A percentile compares a stretch with the other conserved stretches of the same genome.
Conservation (phyloP, 2,113 vertebrate genomes). For the Etheostoma spectabile region DNA sequence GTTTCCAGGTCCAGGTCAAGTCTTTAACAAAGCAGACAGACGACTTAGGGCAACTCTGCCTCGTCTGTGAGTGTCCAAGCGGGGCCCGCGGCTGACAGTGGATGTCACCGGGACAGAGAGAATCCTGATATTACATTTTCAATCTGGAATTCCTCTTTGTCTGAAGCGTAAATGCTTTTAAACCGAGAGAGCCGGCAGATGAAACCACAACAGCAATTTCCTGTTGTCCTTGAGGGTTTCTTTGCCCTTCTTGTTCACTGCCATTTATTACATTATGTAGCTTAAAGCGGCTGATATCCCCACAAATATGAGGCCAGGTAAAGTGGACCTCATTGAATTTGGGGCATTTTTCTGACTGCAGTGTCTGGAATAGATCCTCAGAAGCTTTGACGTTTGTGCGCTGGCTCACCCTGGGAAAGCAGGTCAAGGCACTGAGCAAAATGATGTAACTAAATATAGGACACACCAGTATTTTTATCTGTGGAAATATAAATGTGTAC, state of each 20-base stretch:
- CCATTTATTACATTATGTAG: slow-evolving; percentile 61
- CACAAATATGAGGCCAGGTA: slow-evolving; percentile 37
- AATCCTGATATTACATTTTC: slow-evolving; percentile 70
- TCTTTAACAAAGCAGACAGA: slow-evolving; percentile 55
- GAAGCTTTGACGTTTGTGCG: slow-evolving; percentile 21
- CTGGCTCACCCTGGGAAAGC: slow-evolving; percentile 15
- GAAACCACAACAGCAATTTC: slow-evolving; percentile 77
- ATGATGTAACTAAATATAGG: slow-evolving; percentile 28
- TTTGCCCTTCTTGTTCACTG: slow-evolving; percentile 40
- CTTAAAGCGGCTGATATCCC: slow-evolving; percentile 53
- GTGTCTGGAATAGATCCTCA: slow-evolving; percentile 45
- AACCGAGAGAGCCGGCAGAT: slow-evolving; percentile 57
- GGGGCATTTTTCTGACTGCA: slow-evolving; percentile 35
- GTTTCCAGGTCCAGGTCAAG: slow-evolving; percentile 20
- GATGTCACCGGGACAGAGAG: slow-evolving; percentile 58
- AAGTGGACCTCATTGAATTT: slow-evolving; percentile 44
- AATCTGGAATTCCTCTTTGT: slow-evolving; percentile 63
- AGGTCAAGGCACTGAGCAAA: not conserved
- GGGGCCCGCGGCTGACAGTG: slow-evolving; percentile 33
- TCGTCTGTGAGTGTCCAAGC: slow-evolving; percentile 35
- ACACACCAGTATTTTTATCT: slow-evolving; percentile 5
- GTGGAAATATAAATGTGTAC: slow-evolving; percentile 2
- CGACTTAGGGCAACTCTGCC: slow-evolving; percentile 44
- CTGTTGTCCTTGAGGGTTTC: slow-evolving; percentile 71
- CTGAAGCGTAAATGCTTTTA: slow-evolving; percentile 71